Evolutionary conservation across 2,113 vertebrate species (phyloP).

Genomic region (Megaceryle torquata): DNA sequence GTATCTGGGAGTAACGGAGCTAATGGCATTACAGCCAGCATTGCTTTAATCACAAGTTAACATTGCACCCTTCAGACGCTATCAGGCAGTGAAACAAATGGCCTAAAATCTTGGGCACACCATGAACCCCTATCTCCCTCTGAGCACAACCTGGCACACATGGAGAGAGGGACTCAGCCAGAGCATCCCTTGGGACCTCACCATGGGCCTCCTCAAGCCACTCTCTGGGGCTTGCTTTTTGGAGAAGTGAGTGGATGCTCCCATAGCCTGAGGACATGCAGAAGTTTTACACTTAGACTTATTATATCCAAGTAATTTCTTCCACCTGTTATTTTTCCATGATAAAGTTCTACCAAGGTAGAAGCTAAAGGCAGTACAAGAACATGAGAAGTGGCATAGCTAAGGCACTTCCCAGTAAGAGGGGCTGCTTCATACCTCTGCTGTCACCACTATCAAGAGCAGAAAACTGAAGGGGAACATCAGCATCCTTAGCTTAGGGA

Average conservation of each 20-base stretch:
- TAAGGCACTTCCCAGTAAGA: background rate
- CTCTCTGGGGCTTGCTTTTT: background rate
- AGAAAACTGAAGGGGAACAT: background rate
- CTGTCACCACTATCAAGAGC: background rate
- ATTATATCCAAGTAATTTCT: background rate
- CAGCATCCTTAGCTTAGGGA: background rate
- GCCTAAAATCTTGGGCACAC: background rate
- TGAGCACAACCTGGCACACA: background rate
- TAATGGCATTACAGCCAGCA: background rate
- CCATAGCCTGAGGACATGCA: background rate
- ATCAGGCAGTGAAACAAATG: background rate
- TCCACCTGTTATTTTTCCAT: background rate
- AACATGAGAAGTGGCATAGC: background rate
- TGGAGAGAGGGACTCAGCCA: background rate
- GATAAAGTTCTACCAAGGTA: background rate
- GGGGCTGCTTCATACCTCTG: background rate
- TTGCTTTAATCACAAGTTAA: background rate
- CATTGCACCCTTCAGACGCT: background rate
- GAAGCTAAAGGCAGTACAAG: background rate
- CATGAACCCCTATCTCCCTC: background rate
- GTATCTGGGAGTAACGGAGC: background rate
- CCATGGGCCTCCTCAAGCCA: accelerated
- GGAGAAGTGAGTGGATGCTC: background rate
- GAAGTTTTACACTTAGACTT: background rate
- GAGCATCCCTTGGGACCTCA: background rate